Conservation (phyloP, 2,113 vertebrate species). For the Balaenoptera acutorostrata region DNA sequence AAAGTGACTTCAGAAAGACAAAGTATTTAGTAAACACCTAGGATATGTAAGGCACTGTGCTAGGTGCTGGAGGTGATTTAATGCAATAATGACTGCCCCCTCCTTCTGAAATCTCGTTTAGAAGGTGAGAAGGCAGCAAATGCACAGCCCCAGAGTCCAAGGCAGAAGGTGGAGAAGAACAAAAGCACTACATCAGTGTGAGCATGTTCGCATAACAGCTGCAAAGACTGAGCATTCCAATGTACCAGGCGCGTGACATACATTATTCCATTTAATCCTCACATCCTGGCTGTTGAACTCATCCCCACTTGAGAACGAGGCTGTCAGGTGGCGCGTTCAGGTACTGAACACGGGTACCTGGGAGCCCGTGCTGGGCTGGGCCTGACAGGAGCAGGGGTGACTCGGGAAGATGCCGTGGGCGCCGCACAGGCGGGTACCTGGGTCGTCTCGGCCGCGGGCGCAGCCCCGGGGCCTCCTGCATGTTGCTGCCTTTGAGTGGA, state of each 20-base stretch:
- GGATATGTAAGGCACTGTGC: background rate
- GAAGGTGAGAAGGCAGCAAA: background rate
- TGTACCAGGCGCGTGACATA: background rate
- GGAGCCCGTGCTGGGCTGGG: background rate
- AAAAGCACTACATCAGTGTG: background rate
- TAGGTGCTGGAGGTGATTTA: background rate
- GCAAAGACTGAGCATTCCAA: background rate
- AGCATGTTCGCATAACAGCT: background rate
- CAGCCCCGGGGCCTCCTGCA: background rate
- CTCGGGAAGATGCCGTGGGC: background rate
- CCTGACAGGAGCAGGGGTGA: background rate
- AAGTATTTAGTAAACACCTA: background rate
- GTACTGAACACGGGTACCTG: background rate
- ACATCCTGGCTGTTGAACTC: background rate
- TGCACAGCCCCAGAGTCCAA: background rate
- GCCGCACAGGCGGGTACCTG: background rate
- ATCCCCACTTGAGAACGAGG: background rate
- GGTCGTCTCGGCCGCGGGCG: background rate
- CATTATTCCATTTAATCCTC: background rate
- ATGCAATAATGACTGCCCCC: no score
- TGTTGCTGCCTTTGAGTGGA: background rate
- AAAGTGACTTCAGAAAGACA: background rate
- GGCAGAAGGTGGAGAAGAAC: background rate
- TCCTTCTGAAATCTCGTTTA: background rate
- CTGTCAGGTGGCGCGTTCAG: background rate